Evolutionary conservation across 2,797 vertebrate species (phyloP).

Genomic region (Okamejei kenojei): DNA sequence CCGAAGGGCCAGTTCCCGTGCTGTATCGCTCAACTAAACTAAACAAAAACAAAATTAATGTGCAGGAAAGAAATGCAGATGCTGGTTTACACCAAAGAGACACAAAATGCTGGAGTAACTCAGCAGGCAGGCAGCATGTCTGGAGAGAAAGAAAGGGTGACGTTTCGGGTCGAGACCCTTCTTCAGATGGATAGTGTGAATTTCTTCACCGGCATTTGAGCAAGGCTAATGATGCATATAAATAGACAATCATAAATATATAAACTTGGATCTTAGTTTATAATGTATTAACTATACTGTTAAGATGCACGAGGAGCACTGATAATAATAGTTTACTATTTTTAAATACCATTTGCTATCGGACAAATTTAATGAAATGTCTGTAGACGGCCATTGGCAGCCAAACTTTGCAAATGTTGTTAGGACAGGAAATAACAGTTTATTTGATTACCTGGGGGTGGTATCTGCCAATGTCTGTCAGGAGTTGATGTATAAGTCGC

Average conservation of each 20-base stretch:
- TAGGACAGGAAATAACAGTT: not conserved
- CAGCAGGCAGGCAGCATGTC: too few species aligned
- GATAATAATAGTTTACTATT: not conserved
- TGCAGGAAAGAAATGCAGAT: too few species aligned
- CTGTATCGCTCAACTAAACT: too few species aligned
- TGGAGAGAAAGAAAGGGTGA: too few species aligned
- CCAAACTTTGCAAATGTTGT: not conserved
- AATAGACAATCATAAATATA: not conserved
- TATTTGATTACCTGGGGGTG: slow-evolving; percentile 77
- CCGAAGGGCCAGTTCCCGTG: too few species aligned
- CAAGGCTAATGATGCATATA: not conserved
- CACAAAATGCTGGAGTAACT: too few species aligned
- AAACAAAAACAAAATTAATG: too few species aligned
- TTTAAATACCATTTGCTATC: not conserved
- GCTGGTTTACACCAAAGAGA: too few species aligned
- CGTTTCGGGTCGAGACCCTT: too few species aligned
- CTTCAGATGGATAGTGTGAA: too few species aligned
- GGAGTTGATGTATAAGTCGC: slow-evolving; percentile 93
- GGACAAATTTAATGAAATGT: not conserved
- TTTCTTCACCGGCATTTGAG: not conserved
- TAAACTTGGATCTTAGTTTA: not conserved
- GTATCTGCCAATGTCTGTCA: slow-evolving; percentile 92
- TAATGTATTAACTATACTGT: not conserved
- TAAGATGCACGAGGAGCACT: not conserved
- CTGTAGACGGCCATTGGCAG: not conserved